Base-by-base conservation (phyloP, 2,888 invertebrate species). In the Parnassius apollo region DNA sequence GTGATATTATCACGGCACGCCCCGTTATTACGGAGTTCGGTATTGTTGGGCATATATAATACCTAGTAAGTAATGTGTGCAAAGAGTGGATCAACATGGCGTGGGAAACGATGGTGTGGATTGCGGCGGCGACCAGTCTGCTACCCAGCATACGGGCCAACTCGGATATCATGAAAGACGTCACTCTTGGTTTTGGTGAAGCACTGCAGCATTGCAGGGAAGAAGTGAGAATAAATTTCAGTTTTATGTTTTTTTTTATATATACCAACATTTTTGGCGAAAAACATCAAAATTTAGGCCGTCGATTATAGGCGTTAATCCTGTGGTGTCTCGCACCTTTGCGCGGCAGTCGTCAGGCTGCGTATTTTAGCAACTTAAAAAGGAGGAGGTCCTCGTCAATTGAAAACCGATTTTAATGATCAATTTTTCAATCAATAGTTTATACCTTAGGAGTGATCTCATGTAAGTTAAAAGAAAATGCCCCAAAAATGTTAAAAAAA, bases 161-260 rank as follows among this genome's bases (percentile, higher is more conserved):
- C 63, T 76, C 78, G 42, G 75, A 73, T 22, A 79, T 91, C 69
- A 83, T 91, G 87, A 90, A 88, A 67, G 89, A 91, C 59, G 84
- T 91, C 67, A 91, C 91, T 0, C 78, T 91, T 2, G 91, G 91
- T 9, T 91, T 91, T 66, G 91, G 91, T 2, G 79, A 90, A 71
- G 91, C 91, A 54, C 75, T 91, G 9, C 75, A 89, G 25, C 78
- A 80, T 63, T 91, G 91, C 71, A 75, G 91, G 22, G 82, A 83
- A 61, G 85, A 88, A 78, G 91, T 91, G 65, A 70, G 46, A 57
- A 48, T n/a, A 1, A 44, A 42, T 18, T 46, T 52, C 8, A 46
- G 45, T 46, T 44, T 44, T 2, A 44, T 55, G 11, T 4, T 4
- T 3, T 25, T 25, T 25, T 25, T 25, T 25, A 0, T 25, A 3